These are phyloP conservation scores for Protobothrops mucrosquamatus DNA, from an alignment of 2,113 vertebrate genomes.

Conservation along the genomic window DNA sequence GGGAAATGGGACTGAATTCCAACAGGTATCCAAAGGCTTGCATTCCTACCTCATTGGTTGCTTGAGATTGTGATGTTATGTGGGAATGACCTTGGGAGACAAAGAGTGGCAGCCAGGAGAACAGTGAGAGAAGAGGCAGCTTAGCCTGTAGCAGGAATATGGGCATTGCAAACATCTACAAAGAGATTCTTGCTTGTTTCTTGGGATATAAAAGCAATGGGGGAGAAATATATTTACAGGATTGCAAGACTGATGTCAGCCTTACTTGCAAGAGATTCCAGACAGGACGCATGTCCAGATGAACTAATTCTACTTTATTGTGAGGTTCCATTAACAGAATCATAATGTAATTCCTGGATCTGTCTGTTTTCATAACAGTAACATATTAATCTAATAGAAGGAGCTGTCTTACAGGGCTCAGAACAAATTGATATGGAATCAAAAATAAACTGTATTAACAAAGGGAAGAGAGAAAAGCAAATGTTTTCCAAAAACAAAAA, in stretches of 20 bases:
- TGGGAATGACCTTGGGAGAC: neutral
- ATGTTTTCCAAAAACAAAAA: neutral
- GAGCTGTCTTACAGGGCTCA: neutral
- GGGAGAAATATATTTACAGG: neutral
- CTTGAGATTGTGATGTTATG: neutral
- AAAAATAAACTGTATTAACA: conserved; percentile 6
- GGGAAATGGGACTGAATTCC: neutral
- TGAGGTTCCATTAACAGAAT: neutral
- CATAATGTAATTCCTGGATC: neutral
- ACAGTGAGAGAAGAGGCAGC: neutral
- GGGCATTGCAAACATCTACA: neutral
- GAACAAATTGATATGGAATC: neutral
- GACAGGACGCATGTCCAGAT: neutral
- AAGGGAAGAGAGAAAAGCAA: neutral
- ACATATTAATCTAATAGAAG: neutral
- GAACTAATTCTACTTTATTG: neutral
- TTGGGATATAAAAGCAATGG: neutral
- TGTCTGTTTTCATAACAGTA: neutral
- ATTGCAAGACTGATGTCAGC: neutral
- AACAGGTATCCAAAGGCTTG: neutral
- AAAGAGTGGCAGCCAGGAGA: neutral
- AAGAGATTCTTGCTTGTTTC: neutral
- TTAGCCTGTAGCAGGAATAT: neutral
- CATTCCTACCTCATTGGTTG: neutral
- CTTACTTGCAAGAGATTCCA: neutral